phyloP scores from a whole-genome alignment of 1,140 invertebrate genomes.

The Bombus waltoni region DNA sequence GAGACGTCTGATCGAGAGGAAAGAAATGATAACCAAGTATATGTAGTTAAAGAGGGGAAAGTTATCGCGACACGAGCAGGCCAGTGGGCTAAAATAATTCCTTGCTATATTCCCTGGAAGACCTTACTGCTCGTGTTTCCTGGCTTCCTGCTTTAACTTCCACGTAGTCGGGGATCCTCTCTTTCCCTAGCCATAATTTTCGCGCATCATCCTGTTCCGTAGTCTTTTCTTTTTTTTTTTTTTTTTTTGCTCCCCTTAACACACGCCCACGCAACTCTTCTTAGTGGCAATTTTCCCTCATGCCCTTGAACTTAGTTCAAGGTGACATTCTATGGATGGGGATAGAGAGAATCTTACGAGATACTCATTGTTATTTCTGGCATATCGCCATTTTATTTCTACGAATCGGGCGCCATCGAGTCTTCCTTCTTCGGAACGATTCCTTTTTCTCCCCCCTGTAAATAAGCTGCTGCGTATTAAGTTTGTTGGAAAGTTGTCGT shows the following conservation, averaged over 20 bases:
- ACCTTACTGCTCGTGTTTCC: neutral
- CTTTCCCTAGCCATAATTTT: neutral
- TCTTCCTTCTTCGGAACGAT: neutral
- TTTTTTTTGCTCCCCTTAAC: neutral
- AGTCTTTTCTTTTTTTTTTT: neutral
- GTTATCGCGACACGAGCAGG: neutral
- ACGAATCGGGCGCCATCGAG: neutral
- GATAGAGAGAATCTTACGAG: neutral
- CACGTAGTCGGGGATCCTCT: neutral
- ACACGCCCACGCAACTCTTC: neutral
- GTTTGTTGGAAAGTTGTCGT: neutral
- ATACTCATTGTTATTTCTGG: neutral
- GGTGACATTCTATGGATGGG: neutral
- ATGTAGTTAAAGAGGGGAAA: neutral
- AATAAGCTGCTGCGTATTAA: neutral
- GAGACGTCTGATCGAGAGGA: too few relatives aligned
- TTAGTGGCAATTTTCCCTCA: neutral
- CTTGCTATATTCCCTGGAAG: neutral
- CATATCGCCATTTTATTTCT: constrained; percentile 15
- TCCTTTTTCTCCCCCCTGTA: neutral
- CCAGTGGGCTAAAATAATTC: constrained; percentile 1
- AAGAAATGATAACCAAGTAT: neutral
- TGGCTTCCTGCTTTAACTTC: neutral
- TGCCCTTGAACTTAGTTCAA: neutral
- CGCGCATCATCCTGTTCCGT: neutral